Evolutionary conservation across 2,797 vertebrate genomes (phyloP).

Genomic region (Tapera naevia): DNA sequence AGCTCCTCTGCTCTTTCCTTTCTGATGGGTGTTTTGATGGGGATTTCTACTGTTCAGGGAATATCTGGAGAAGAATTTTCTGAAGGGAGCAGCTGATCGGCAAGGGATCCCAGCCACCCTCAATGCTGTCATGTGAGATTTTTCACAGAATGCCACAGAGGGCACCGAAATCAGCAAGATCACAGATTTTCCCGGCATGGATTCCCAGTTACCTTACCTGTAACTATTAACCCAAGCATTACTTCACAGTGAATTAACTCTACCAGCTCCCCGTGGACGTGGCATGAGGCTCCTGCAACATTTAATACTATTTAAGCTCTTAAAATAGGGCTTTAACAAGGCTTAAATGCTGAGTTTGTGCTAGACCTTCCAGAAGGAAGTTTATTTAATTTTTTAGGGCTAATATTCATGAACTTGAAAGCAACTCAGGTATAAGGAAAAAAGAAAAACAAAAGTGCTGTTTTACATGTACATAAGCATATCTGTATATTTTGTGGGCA

Average conservation of each 20-base stretch:
- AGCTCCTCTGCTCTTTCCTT: not conserved
- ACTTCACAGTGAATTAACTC: constrained; percentile 54
- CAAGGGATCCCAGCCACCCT: not conserved
- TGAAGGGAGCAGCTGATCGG: constrained; percentile 45
- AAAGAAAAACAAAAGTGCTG: not conserved
- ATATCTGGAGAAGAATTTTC: not conserved
- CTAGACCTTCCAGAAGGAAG: not conserved
- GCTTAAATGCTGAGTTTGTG: not conserved
- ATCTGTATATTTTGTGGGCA: not conserved
- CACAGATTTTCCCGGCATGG: constrained; percentile 29
- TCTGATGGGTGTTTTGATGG: not conserved
- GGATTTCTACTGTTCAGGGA: not conserved
- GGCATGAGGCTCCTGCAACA: not conserved
- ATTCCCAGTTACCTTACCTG: constrained; percentile 19
- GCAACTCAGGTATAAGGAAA: not conserved
- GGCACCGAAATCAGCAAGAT: constrained; percentile 56
- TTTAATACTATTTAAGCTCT: not conserved
- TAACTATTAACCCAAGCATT: constrained; percentile 63
- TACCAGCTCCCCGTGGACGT: not conserved
- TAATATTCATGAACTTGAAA: not conserved
- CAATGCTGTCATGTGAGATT: constrained; percentile 58
- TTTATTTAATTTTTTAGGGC: not conserved
- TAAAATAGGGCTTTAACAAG: not conserved
- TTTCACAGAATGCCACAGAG: constrained; percentile 59
- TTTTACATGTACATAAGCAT: not conserved